A percentile compares a stretch with the other conserved stretches of the same genome.
Conservation (phyloP, 2,113 vertebrate genomes). For the Sylvilagus bachmani region DNA sequence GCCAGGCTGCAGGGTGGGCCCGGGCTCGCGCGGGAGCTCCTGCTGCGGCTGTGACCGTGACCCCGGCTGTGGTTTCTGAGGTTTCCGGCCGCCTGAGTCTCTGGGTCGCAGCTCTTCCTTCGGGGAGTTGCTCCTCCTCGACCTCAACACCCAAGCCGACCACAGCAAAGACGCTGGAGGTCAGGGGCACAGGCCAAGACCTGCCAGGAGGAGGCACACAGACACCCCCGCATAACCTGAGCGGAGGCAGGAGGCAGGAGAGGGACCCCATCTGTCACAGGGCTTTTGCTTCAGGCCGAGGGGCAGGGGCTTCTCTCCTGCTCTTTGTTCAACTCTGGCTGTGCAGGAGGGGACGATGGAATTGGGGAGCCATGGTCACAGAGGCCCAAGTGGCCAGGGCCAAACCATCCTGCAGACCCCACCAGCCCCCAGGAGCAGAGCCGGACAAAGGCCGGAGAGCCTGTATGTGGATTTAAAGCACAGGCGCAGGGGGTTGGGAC, state of each 20-base stretch:
- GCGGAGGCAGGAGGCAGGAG: not conserved
- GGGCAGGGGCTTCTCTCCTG: not conserved
- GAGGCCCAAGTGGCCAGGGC: not conserved
- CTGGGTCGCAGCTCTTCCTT: not conserved
- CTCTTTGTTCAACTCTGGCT: not conserved
- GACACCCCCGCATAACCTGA: not conserved
- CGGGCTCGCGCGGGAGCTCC: accelerated
- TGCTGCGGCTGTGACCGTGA: accelerated
- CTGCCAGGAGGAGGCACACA: not conserved
- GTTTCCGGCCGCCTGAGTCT: not conserved
- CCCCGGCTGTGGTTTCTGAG: not conserved
- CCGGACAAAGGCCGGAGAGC: not conserved
- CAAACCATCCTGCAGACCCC: not conserved
- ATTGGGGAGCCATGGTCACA: not conserved
- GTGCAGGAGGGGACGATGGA: too few relatives aligned
- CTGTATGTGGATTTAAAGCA: not conserved
- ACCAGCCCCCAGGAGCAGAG: not conserved
- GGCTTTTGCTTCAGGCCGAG: too few relatives aligned
- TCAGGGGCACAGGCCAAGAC: not conserved
- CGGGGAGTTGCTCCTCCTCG: not conserved
- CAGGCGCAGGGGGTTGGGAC: too few relatives aligned
- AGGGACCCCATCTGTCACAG: too few relatives aligned
- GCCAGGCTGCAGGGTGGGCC: accelerated
- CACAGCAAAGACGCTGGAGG: not conserved
- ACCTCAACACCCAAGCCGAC: not conserved